Base-by-base conservation (phyloP, 2,113 vertebrate genomes). In the Oreochromis spilurus region DNA sequence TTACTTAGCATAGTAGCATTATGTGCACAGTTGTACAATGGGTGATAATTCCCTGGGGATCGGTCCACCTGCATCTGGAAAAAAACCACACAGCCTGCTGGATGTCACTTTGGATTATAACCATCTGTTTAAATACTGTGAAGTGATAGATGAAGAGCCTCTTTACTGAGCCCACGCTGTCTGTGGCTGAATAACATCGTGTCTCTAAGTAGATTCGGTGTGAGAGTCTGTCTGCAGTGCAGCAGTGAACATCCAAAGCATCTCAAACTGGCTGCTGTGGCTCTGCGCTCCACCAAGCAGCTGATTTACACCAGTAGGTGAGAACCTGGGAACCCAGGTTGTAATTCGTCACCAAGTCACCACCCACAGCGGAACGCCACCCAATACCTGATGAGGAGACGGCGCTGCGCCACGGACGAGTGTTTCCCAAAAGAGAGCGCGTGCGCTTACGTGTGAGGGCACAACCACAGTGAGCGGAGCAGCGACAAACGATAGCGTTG, bases 171-270 rank as follows among this genome's bases (percentile, higher is more conserved):
- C 89, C 91, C 84, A 86, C 83, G 67, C 87, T 79, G 91, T 87
- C 88, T 95, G 88, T 77, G 84, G 60, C 87, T 84, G 87, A 90
- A 84, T 77, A 84, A 40, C 90, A 83, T 83, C 6, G 26, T 38
- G 80, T 57, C 80, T 88, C 78, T 55, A 70, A 36, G 81, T 60
- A 82, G 70, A 80, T 85, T 86, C 84, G 82, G 85, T 83, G 78
- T 40, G 79, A 86, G 88, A 88, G 79, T 85, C 67, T 90, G 87
- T 90, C 94, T 94, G 94, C 93, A 94, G 91, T 95, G 95, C 95
- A 95, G 94, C 93, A 94, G 58, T 70, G 87, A 85, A 92, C 89
- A 87, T 87, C 88, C 88, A 85, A 21, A 93, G 92, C 54, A 60
- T 93, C 88, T 91, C 77, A 36, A 67, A 84, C 86, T 72, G 88